Percentiles rank a stretch among this genome's conserved stretches.
phyloP scores from a whole-genome alignment of 2,113 vertebrate species.

The Callithrix jacchus region DNA sequence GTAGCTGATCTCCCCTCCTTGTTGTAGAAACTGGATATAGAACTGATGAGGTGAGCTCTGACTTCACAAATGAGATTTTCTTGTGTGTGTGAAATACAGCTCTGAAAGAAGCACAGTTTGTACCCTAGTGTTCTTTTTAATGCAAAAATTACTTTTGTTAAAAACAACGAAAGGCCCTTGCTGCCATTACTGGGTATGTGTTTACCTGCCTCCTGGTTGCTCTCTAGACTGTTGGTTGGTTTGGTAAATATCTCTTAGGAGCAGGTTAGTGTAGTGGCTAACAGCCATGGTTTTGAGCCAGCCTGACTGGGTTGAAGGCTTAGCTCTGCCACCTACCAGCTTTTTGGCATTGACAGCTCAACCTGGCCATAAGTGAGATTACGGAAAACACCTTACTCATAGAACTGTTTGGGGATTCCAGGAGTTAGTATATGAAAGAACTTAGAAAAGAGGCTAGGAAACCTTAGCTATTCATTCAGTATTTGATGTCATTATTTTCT shows the following conservation, averaged over 20 bases:
- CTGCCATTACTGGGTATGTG: background rate
- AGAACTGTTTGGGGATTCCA: background rate
- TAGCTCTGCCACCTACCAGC: background rate
- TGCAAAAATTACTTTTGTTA: background rate
- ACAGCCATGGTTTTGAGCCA: background rate
- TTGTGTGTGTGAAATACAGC: background rate
- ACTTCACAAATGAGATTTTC: background rate
- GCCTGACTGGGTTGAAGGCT: background rate
- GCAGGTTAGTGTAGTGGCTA: background rate
- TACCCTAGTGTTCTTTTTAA: background rate
- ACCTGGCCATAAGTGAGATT: background rate
- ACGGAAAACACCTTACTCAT: background rate
- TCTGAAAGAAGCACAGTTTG: background rate
- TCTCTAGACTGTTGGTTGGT: background rate
- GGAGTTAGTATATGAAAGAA: background rate
- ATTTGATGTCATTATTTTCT: background rate
- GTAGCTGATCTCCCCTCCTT: background rate
- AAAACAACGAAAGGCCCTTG: background rate
- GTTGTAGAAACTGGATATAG: background rate
- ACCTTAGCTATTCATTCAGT: background rate
- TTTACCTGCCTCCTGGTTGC: background rate
- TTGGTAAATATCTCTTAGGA: slow-evolving; percentile 27
- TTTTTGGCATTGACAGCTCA: background rate
- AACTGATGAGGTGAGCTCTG: background rate
- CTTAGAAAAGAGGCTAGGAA: background rate